Conservation (phyloP, 23 tunicate genomes). For the Trididemnum nubilum region DNA sequence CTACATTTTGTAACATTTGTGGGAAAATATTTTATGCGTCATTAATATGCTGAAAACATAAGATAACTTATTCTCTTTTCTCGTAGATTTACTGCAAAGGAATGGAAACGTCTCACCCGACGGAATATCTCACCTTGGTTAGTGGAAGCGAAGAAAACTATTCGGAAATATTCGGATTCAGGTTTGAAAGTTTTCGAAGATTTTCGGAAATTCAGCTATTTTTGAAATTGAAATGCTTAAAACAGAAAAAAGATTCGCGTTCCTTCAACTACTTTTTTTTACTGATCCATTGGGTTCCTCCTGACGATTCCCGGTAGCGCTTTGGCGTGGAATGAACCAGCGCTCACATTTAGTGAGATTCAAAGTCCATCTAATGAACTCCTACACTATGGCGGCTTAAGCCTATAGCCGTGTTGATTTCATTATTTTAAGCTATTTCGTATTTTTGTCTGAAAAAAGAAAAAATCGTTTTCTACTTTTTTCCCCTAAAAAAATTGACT, state of each 20-base stretch:
- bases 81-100: constrained; percentile 84
- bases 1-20: background rate
- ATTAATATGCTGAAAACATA: background rate
- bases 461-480: no score
- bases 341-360: no score
- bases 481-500: no score
- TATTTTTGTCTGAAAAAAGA: no score
- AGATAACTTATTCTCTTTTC: background rate
- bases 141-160: constrained; percentile 72
- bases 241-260: background rate
- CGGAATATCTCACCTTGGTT: constrained; percentile 72
- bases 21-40: background rate
- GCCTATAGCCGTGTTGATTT: no score
- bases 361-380: no score
- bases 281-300: no score
- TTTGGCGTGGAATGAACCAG: no score
- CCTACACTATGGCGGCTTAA: no score
- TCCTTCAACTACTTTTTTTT: background rate
- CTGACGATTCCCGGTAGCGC: no score
- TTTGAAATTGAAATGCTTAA: no score
- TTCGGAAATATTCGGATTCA: constrained; percentile 79
- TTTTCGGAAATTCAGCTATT: background rate
- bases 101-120: constrained; percentile 66
- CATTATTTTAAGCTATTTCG: no score
- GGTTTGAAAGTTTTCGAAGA: constrained; percentile 38